Evolutionary conservation across 2,797 vertebrate species (phyloP).

Genomic region (Poecilia gillii): DNA sequence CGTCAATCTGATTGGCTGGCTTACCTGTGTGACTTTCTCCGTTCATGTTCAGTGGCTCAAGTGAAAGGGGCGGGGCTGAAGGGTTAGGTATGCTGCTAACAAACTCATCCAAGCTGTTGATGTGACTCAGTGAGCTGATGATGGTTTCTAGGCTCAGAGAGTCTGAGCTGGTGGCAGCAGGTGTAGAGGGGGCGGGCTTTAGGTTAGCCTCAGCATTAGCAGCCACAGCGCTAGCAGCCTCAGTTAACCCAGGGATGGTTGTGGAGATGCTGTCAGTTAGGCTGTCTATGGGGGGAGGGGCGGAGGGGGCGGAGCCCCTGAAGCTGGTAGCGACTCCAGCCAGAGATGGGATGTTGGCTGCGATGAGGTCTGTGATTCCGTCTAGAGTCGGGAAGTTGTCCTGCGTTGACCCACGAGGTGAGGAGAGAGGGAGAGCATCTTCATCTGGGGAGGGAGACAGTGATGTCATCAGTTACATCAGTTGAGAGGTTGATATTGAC

Average conservation of each 20-base stretch:
- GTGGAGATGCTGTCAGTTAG: slow-evolving; percentile 23
- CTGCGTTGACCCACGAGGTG: neutral
- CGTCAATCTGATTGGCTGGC: neutral
- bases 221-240: slow-evolving; percentile 27
- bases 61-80: neutral
- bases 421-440: slow-evolving; percentile 17
- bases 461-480: slow-evolving; percentile 22
- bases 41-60: neutral
- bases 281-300: slow-evolving; percentile 17
- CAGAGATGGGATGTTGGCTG: slow-evolving; percentile 49
- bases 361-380: slow-evolving; percentile 42
- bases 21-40: slow-evolving; percentile 46
- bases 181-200: neutral
- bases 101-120: slow-evolving; percentile 41
- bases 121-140: slow-evolving; percentile 44
- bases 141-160: slow-evolving; percentile 42
- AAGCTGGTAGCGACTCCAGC: slow-evolving; percentile 27
- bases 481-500: neutral
- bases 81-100: slow-evolving; percentile 29
- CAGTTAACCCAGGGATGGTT: slow-evolving; percentile 54
- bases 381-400: slow-evolving; percentile 23
- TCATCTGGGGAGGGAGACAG: slow-evolving; percentile 37
- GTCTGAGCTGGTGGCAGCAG: neutral
- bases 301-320: neutral
- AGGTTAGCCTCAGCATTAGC: slow-evolving; percentile 11